Percentiles rank a stretch among this genome's conserved stretches.
Conservation (phyloP, 1,140 invertebrate genomes). For the Apis mellifera region Amel_HAv3.1 CM009942.2:6104001-6104500, state of each 20-base stretch:
- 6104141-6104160: conserved; percentile 23
- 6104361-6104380: not conserved
- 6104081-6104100: not conserved
- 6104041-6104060: not conserved
- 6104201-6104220: conserved; percentile 4
- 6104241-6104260: not conserved
- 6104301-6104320: not conserved
- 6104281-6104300: not conserved
- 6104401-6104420: not conserved
- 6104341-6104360: not conserved
- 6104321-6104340: not conserved
- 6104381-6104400: not conserved
- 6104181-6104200: conserved; percentile 35
- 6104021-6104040: not conserved
- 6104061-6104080: not conserved
- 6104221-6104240: no score
- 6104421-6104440: no score
- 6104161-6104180: conserved; percentile 35
- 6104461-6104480: not conserved
- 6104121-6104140: conserved; percentile 36
- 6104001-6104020: conserved; percentile 16
- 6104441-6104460: not conserved
- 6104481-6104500: not conserved
- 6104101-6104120: not conserved
- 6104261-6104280: not conserved